These are phyloP conservation scores for Resseliella maxima DNA, from an alignment of 2,888 invertebrate genomes.

Conservation along the genomic window DNA sequence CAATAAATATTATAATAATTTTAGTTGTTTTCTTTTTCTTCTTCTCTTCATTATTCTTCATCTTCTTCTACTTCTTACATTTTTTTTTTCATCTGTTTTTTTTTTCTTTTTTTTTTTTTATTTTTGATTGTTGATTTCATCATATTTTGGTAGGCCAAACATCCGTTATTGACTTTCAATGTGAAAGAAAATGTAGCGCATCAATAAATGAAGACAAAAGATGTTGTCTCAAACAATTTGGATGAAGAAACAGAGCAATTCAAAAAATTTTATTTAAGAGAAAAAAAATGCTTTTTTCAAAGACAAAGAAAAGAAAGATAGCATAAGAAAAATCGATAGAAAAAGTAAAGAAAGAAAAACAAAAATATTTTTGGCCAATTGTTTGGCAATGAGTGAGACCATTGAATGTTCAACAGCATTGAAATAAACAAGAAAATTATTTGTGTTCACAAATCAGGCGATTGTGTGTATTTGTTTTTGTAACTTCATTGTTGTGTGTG, in stretches of 20 bases:
- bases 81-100: too few species aligned
- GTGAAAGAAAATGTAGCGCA: neutral
- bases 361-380: neutral
- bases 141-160: neutral
- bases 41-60: too few species aligned
- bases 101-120: neutral
- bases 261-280: too few species aligned
- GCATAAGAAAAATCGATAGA: neutral
- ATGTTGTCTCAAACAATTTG: neutral
- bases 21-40: too few species aligned
- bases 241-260: too few species aligned
- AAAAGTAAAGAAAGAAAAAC: neutral
- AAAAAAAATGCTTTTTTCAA: too few species aligned
- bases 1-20: neutral
- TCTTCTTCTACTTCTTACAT: too few species aligned
- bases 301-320: neutral
- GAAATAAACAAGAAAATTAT: neutral
- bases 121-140: neutral
- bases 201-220: slow-evolving; percentile 36
- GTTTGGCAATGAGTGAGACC: neutral
- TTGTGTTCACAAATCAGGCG: slow-evolving; percentile 11
- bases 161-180: slow-evolving; percentile 31
- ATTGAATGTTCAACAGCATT: neutral
- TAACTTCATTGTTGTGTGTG: too few species aligned
- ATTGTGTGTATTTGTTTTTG: slow-evolving; percentile 29